These are phyloP conservation scores for Nipponia nippon DNA, from an alignment of 2,113 vertebrate genomes.

Conservation along the genomic window DNA sequence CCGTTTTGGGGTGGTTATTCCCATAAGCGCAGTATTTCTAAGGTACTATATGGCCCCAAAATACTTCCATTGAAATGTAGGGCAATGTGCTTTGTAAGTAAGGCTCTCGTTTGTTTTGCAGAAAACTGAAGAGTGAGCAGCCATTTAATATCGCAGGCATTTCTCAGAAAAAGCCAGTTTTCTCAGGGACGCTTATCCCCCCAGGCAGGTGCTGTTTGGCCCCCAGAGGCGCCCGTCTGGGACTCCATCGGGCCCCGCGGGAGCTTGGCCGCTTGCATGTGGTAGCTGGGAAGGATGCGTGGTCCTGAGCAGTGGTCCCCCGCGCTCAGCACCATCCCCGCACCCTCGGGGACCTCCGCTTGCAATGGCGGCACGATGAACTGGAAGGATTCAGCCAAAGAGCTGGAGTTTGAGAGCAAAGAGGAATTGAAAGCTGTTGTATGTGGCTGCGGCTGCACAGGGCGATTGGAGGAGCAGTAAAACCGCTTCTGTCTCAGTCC, in stretches of 20 bases:
- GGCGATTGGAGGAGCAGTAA: not conserved
- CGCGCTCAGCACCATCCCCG: rapidly evolving
- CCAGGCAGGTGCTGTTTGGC: not conserved
- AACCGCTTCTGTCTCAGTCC: not conserved
- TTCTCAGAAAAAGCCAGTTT: not conserved
- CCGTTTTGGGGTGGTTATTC: not conserved
- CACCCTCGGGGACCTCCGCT: not conserved
- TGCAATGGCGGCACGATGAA: rapidly evolving
- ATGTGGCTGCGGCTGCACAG: not conserved
- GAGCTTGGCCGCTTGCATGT: rapidly evolving
- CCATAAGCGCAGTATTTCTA: not conserved
- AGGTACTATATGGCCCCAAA: not conserved
- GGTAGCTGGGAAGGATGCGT: not conserved
- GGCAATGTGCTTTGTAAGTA: not conserved
- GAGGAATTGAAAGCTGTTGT: not conserved
- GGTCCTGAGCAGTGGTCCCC: not conserved
- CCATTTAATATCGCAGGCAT: too few species aligned
- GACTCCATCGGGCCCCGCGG: rapidly evolving
- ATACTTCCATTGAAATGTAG: not conserved
- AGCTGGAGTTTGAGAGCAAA: not conserved
- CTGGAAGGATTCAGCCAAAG: not conserved
- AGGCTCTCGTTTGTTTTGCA: not conserved
- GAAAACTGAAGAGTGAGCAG: not conserved
- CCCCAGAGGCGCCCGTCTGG: not conserved
- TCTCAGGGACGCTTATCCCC: not conserved